These are phyloP conservation scores for Bombus huntii DNA, from an alignment of 1,140 invertebrate species.

Conservation along the genomic window DNA sequence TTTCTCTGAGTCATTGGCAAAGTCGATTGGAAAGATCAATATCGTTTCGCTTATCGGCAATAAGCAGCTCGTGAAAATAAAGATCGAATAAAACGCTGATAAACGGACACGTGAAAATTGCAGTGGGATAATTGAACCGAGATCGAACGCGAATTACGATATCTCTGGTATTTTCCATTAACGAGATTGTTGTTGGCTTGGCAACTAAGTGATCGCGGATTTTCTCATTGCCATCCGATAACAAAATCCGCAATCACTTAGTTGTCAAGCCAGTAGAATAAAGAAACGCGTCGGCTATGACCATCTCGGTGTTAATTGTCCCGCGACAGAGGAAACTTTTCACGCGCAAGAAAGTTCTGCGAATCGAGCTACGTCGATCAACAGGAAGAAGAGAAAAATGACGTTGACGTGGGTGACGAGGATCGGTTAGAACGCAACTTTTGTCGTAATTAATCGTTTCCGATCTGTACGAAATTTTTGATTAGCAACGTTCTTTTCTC, in stretches of 20 bases:
- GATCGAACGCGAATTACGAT: not conserved
- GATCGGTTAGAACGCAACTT: not conserved
- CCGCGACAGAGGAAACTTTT: not conserved
- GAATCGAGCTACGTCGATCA: not conserved
- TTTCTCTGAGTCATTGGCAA: too few relatives aligned
- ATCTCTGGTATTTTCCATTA: not conserved
- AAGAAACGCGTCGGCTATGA: not conserved
- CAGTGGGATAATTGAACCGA: too few relatives aligned
- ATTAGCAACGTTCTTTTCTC: not conserved
- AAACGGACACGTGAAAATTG: not conserved
- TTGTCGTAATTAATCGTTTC: too few relatives aligned
- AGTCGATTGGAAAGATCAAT: too few relatives aligned
- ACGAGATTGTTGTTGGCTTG: not conserved
- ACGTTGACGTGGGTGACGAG: not conserved
- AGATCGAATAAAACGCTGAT: too few relatives aligned
- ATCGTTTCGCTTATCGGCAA: too few relatives aligned
- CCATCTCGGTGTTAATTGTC: not conserved
- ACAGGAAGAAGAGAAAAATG: not conserved
- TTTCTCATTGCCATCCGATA: too few relatives aligned
- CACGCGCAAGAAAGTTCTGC: not conserved
- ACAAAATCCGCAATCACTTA: too few relatives aligned
- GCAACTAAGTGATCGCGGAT: too few relatives aligned
- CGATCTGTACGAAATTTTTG: too few relatives aligned
- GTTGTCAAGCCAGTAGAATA: too few relatives aligned
- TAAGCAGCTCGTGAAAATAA: too few relatives aligned